phyloP scores from a whole-genome alignment of 1,140 invertebrate species.

The Caenorhabditis latens region DNA sequence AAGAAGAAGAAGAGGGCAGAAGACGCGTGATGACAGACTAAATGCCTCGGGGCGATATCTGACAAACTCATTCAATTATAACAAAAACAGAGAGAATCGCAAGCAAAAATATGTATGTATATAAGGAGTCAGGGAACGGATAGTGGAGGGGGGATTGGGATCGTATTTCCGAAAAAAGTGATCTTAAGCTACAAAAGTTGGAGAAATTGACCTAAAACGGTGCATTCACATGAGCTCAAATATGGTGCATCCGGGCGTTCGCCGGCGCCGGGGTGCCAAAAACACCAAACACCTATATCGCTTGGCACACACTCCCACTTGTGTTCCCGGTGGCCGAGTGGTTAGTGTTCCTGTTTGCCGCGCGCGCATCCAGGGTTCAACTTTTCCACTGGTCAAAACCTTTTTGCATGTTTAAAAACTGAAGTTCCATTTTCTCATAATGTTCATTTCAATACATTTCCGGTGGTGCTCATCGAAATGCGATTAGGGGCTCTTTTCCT shows the following conservation, averaged over 20 bases:
- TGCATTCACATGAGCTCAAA: too few relatives aligned
- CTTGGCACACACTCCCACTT: too few relatives aligned
- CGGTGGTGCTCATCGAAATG: not conserved
- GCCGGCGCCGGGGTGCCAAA: too few relatives aligned
- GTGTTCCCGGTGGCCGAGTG: too few relatives aligned
- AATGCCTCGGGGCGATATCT: constrained; percentile 40
- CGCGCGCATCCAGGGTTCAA: too few relatives aligned
- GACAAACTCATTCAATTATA: constrained; percentile 47
- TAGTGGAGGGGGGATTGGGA: too few relatives aligned
- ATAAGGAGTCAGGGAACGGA: not conserved
- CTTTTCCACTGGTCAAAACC: too few relatives aligned
- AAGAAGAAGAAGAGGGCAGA: constrained; percentile 5
- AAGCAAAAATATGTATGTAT: not conserved
- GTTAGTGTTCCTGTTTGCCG: too few relatives aligned
- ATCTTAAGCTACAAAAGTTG: not conserved
- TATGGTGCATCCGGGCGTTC: too few relatives aligned
- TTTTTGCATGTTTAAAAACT: too few relatives aligned
- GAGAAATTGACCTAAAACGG: not conserved
- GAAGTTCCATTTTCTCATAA: not conserved
- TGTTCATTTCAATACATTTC: not conserved
- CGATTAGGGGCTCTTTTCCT: not conserved
- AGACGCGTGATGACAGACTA: constrained; percentile 33
- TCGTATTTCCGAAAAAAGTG: too few relatives aligned
- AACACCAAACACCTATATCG: too few relatives aligned
- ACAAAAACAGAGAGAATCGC: not conserved